Evolutionary conservation across 2,888 invertebrate species (phyloP).

Genomic region (Axea sp.): DNA sequence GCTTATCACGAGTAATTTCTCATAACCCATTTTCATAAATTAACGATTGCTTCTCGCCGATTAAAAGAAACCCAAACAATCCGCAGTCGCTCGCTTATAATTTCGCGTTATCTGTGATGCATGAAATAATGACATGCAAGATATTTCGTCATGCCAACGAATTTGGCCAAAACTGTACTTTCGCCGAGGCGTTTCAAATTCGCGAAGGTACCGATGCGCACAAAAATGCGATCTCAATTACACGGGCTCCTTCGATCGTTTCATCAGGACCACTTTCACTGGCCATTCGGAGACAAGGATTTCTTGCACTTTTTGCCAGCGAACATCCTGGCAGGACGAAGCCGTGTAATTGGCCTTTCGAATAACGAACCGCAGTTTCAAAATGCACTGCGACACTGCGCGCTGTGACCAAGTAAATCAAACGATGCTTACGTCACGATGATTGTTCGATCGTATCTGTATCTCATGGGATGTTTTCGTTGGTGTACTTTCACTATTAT

Average conservation of each 20-base stretch:
- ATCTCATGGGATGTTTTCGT: constrained; percentile 57
- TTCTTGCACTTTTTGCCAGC: constrained; percentile 5
- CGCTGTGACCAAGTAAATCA: constrained; percentile 36
- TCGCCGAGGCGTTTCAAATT: constrained; percentile 52
- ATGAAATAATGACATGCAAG: too few relatives aligned
- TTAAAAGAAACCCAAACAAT: too few relatives aligned
- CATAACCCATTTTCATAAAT: too few relatives aligned
- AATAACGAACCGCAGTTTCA: constrained; percentile 31
- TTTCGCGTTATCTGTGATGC: too few relatives aligned
- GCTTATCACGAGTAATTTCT: too few relatives aligned
- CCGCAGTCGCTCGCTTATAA: too few relatives aligned
- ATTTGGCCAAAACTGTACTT: constrained; percentile 52
- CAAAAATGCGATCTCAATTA: constrained; percentile 60
- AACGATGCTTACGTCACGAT: constrained; percentile 56
- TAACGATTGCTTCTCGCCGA: too few relatives aligned
- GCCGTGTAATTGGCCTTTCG: constrained; percentile 41
- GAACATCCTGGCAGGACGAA: constrained; percentile 31
- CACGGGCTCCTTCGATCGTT: constrained; percentile 41
- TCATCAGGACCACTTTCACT: constrained; percentile 62
- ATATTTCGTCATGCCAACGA: constrained; percentile 44
- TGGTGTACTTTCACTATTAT: constrained; percentile 62
- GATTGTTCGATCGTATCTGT: constrained; percentile 59
- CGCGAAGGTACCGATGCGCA: constrained; percentile 42
- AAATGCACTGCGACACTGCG: constrained; percentile 32
- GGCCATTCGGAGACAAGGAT: constrained; percentile 43